Base-by-base conservation (phyloP, 2,113 vertebrate species). In the Microcebus murinus region DNA sequence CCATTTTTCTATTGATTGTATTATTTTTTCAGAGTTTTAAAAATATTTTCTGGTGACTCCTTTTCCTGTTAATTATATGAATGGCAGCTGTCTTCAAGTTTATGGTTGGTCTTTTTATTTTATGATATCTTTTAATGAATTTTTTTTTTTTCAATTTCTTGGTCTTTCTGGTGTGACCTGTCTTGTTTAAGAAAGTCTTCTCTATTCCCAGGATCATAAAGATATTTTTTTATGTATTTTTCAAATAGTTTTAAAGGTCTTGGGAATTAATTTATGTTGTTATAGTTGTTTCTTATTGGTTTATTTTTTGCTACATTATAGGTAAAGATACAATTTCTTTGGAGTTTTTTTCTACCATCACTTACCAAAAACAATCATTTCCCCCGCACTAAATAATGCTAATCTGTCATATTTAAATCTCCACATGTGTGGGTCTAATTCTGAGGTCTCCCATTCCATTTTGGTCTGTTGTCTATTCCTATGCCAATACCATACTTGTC, bases 321-420 rank as follows among this genome's bases (percentile, higher is more conserved):
- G 7, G 10, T 50, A 91, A 17, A 15, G 52, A 90, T 50, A 13
- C 34, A 90, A 25, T 77, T 83, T 71, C 27, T 71, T 92, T 45
- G 55, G 59, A 1, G 2, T 11, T 65, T 82, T 77, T 84, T 94
- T 89, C 59, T 36, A 45, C 42, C 12, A 68, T 10, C 3, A 65
- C 74, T 92, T 77, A 70, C 31, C 85, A 36, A 90, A 94, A 94
- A 93, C 79, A 67, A 68, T 91, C 10, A 93, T 70, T 95, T 91
- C 18, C 18, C 18, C 15, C 29, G 57, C 25, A 74, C 48, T 85
- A 15, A n/a, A 61, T 4, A 76, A 8, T 80, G 8, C 18, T 90
- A 73, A 57, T 67, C 17, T 61, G 8, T 67, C 39, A 65, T 48
- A 61, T 36, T 79, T 81, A 71, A 70, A 71, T 92, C 67, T 67